Evolutionary conservation across 2,888 invertebrate species (phyloP), one percentile per base, ranked within the genome.

Genomic region (Poecilus cupreus): DNA sequence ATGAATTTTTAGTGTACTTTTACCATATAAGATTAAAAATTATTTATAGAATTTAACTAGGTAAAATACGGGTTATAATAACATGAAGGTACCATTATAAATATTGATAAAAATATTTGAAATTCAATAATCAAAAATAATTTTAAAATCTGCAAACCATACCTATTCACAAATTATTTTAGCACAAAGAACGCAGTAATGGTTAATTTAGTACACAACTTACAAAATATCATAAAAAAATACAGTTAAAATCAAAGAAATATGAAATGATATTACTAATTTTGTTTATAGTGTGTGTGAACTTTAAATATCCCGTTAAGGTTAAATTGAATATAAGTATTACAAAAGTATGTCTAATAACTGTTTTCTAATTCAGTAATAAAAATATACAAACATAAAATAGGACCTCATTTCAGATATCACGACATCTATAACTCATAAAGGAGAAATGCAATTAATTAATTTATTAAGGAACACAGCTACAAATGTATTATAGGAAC

Each of bases 351-450:
- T 54, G 54, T 54, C 54, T 22, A 8, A 54, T 54, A 54, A 54
- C 54, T 54, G 54, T 54, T 54, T 54, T 10, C 54, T 32, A 54
- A 54, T 20, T 54, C 22, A 54, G 20, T 54, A 32, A 32, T 49
- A 18, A 54, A 54, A 54, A 20, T 54, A 22, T 54, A n/a, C n/a
- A n/a, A n/a, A n/a, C n/a, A n/a, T n/a, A n/a, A 54, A 54, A 54
- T 20, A 54, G 20, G 10, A 54, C 18, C 20, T 54, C 54, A 54
- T 54, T 54, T 20, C 10, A 11, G 3, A 20, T 54, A 10, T 54
- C 22, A 54, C 22, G 18, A 22, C 54, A 10, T 54, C 22, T 22
- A 54, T 49, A 49, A 49, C 20, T 54, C 22, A 54, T 54, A 11
- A 54, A 18, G 10, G 54, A 54, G n/a, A 54, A 54, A 54, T 54